Conservation (phyloP, 2,113 vertebrate species). For the Toxotes chatareus region DNA sequence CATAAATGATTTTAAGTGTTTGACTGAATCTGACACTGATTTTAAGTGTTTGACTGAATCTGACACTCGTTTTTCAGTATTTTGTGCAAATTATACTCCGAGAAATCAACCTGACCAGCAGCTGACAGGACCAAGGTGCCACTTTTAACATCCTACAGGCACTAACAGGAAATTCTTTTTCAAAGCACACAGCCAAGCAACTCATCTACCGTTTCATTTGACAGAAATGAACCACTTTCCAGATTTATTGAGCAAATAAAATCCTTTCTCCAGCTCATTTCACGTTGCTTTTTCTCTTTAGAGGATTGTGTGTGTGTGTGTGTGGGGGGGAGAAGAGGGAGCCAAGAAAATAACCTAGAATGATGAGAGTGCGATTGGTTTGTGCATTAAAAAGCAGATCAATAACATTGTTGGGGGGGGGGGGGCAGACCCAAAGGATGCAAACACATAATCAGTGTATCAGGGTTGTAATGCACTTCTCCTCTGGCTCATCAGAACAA, state of each 20-base stretch:
- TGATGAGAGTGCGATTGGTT: constrained; percentile 75
- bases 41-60: background rate
- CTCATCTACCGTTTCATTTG: constrained; percentile 68
- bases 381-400: constrained; percentile 80
- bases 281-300: constrained; percentile 50
- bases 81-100: constrained; percentile 9
- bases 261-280: constrained; percentile 69
- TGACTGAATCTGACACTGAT: background rate
- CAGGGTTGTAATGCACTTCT: constrained; percentile 75
- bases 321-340: constrained; percentile 8
- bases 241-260: constrained; percentile 77
- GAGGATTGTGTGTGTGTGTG: constrained; percentile 41
- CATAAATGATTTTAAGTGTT: background rate
- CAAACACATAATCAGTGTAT: constrained; percentile 77
- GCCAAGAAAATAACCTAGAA: constrained; percentile 70
- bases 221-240: constrained; percentile 67
- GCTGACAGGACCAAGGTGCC: constrained; percentile 11
- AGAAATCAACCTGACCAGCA: constrained; percentile 18
- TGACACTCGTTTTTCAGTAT: background rate
- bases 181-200: constrained; percentile 56
- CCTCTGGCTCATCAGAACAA: constrained; percentile 74
- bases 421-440: constrained; percentile 55
- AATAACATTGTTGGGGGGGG: constrained; percentile 50
- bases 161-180: constrained; percentile 42
- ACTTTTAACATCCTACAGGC: constrained; percentile 25